Evolutionary conservation across 2,797 vertebrate species (phyloP).

Genomic region (Malacoctenus gilli): DNA sequence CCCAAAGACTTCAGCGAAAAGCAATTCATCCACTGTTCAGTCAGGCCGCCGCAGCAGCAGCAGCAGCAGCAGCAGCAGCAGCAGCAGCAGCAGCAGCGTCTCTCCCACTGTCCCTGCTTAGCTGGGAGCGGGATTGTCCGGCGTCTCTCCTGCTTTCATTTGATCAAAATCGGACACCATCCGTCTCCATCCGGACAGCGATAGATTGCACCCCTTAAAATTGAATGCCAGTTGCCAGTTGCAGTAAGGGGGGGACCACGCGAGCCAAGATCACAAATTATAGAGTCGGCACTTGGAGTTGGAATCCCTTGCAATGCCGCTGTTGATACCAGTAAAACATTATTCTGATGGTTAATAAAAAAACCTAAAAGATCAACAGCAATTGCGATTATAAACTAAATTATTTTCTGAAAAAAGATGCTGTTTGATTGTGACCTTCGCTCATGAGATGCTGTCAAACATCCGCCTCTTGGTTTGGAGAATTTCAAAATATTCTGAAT

Average conservation of each 20-base stretch:
- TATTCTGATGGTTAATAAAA: conserved; percentile 3
- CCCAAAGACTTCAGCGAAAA: conserved; percentile 21
- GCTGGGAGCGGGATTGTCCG: conserved; percentile 16
- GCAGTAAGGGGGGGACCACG: neutral
- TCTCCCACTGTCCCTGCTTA: conserved; percentile 12
- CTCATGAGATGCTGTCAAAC: too few relatives aligned
- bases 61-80: neutral
- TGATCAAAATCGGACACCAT: conserved; percentile 28
- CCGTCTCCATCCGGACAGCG: neutral
- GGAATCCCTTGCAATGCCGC: neutral
- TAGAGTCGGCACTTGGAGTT: neutral
- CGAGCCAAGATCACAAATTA: neutral
- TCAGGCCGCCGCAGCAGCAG: neutral
- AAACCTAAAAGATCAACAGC: conserved; percentile 1
- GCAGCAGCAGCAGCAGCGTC: neutral
- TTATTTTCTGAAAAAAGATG: too few relatives aligned
- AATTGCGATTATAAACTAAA: neutral
- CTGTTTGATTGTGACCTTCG: too few relatives aligned
- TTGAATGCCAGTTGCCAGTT: neutral
- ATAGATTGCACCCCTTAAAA: conserved; percentile 14
- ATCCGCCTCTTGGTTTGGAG: too few relatives aligned
- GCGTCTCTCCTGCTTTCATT: conserved; percentile 22
- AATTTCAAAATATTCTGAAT: too few relatives aligned
- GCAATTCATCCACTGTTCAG: conserved; percentile 48
- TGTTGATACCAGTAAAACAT: conserved; percentile 5